Conservation (phyloP, 2,113 vertebrate species). For the Protobothrops mucrosquamatus region DNA sequence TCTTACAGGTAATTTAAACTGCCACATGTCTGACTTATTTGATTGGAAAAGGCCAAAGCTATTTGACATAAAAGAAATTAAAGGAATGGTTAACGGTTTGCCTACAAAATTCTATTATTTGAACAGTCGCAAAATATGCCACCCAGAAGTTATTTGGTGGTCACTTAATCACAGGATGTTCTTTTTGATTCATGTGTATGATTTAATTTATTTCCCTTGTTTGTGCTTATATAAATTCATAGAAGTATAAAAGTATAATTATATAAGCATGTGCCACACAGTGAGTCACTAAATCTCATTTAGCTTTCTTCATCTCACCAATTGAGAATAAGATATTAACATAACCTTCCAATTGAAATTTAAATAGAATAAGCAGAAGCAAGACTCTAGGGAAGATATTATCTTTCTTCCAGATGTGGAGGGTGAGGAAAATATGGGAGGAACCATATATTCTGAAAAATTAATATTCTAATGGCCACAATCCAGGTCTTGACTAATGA, state of each 20-base stretch:
- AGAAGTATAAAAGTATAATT: neutral
- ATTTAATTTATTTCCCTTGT: neutral
- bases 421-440: constrained; percentile 60
- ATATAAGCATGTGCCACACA: constrained; percentile 20
- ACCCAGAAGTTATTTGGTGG: constrained; percentile 35
- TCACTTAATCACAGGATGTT: constrained; percentile 21
- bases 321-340: constrained; percentile 53
- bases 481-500: constrained; percentile 74
- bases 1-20: constrained; percentile 41
- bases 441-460: constrained; percentile 63
- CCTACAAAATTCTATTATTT: constrained; percentile 1
- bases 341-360: constrained; percentile 55
- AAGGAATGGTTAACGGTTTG: neutral
- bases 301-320: constrained; percentile 29
- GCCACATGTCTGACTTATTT: constrained; percentile 19
- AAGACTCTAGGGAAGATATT: constrained; percentile 65
- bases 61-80: constrained; percentile 9
- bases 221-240: neutral
- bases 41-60: constrained; percentile 40
- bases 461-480: constrained; percentile 63
- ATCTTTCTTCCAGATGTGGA: constrained; percentile 73
- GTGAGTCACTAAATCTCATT: constrained; percentile 28
- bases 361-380: constrained; percentile 58
- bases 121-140: constrained; percentile 4
- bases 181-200: constrained; percentile 22